Evolutionary conservation across 2,888 invertebrate genomes (phyloP), one percentile per base, ranked within the genome.

Genomic region (Elgonia sp.): DNA sequence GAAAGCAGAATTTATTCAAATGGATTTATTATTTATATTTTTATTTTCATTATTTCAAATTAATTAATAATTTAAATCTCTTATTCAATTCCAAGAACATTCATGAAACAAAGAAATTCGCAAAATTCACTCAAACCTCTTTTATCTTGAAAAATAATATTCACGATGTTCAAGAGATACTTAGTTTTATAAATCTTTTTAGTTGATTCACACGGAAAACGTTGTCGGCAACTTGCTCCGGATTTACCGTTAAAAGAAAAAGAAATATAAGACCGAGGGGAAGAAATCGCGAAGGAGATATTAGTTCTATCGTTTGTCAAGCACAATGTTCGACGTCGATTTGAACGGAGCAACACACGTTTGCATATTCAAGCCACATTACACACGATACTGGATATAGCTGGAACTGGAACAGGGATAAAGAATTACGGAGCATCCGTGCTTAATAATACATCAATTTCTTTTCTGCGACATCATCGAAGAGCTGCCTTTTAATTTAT

Each of bases 341-440:
- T 82, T 29, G 67, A 20, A 5, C 29, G 39, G 20, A 57, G 50
- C 57, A 82, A 82, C 82, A 39, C 21, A 67, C 73, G 73, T 65
- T 82, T 62, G 73, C 82, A 82, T 82, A 67, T 82, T 82, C 75
- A 40, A 50, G 70, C 40, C 62, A 39, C 69, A 72, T 72, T 73
- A 53, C 40, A 62, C 16, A 63, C 55, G 69, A 72, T 81, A 70
- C 21, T n/a, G 67, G 18, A 72, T 46, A 55, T 67, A 55, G 46
- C 40, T 57, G 62, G 46, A 18, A 29, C 16, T 12, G 37, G n/a
- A 53, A 18, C 46, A 37, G 10, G 29, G 21, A 69, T 50, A 76
- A 76, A 46, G 60, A 21, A 53, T 20, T 14, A 60, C 16, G 20
- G 9, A n/a, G 40, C 60, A 39, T 20, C 73, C 50, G 46, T 39